A percentile compares a stretch with the other conserved stretches of the same genome.
Conservation (phyloP, 2,113 vertebrate genomes). For the Rhagologus leucostigma region DNA sequence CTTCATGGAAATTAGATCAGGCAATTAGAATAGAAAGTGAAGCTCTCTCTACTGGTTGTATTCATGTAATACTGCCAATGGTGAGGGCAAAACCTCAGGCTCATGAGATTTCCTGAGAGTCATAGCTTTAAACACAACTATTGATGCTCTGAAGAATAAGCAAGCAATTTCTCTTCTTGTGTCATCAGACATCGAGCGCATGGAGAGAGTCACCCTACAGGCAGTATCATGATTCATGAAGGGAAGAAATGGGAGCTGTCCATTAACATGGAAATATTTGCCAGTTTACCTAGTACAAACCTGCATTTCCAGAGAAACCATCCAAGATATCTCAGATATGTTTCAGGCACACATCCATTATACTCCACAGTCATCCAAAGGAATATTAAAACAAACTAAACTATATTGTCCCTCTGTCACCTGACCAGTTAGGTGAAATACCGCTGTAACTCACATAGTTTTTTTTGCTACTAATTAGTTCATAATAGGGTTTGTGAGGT, state of each 20-base stretch:
- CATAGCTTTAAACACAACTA: not conserved
- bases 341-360: not conserved
- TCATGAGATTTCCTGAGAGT: not conserved
- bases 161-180: not conserved
- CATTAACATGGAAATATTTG: not conserved
- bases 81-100: not conserved
- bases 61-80: not conserved
- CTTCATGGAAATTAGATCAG: not conserved
- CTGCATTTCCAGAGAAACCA: not conserved
- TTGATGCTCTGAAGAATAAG: not conserved
- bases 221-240: fast-evolving
- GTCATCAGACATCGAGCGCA: not conserved
- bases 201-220: not conserved
- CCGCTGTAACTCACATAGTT: not conserved
- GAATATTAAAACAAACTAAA: not conserved
- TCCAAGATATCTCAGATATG: fast-evolving
- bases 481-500: not conserved
- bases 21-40: not conserved
- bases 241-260: not conserved
- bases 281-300: not conserved
- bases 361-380: not conserved
- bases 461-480: not conserved
- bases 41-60: not conserved
- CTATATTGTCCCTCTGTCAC: not conserved
- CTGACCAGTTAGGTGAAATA: not conserved